Base-by-base conservation (phyloP, 1,140 invertebrate genomes). In the Pristionchus pacificus region DNA sequence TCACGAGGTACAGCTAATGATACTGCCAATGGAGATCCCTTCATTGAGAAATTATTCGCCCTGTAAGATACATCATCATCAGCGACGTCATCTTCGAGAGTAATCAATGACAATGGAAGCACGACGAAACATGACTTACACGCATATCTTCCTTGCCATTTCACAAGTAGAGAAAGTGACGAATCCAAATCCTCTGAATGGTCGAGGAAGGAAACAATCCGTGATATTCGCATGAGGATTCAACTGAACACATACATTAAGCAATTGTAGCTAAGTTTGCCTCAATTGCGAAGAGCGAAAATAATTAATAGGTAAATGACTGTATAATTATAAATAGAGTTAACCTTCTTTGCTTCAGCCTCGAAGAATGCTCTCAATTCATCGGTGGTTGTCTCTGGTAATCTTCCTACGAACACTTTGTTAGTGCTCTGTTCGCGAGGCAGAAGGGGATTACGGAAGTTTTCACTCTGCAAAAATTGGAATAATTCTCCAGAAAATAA, bases 141-240 rank as follows among this genome's bases (percentile, higher is more conserved):
- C 29, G 0, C 24, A 66, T 10, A 73, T 68, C n/a, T 60, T 68
- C 32, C 68, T 60, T 6, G 71, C 71, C n/a, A 60, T 60, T 57
- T 73, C 71, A 25, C 59, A 32, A 24, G 60, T 68, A 6, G 71
- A 73, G 31, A 73, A 57, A 0, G 71, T 68, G 2, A 73, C 71
- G 55, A 73, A 73, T 15, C 59, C 71, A 38, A 73, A 73, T 32
- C 71, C 71, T 58, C 71, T 55, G 31, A 73, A 73, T 6, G 71
- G 71, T 14, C 49, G 33, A 19, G 71, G 71, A 27, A 73, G 31
- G 29, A 73, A 73, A 57, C 68, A 65, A 49, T 73, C 71, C 1
- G 65, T 73, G 13, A 73, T 57, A 57, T 67, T 25, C 2, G 33
- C 60, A 32, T 25, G 55, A 32, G n/a, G 65, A 62, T 63, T 64